Conservation (phyloP, 2,888 invertebrate species). For the Leptinotarsa peninsularis region DNA sequence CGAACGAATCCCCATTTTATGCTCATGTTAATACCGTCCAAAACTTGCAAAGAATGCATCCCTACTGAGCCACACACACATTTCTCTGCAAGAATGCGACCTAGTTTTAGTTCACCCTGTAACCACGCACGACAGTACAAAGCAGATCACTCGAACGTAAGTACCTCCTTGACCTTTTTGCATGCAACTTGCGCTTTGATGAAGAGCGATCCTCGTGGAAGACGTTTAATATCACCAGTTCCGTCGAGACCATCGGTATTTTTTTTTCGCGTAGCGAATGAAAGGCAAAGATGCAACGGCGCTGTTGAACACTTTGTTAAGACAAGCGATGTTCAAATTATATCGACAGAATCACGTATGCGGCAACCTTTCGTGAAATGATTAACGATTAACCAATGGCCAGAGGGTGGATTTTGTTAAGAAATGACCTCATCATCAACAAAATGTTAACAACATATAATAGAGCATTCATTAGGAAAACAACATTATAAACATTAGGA, state of each 20-base stretch:
- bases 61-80: too few relatives aligned
- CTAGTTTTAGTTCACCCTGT: slow-evolving; percentile 2
- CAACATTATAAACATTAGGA: too few relatives aligned
- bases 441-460: too few relatives aligned
- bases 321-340: background rate
- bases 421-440: background rate
- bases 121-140: slow-evolving; percentile 1
- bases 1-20: too few relatives aligned
- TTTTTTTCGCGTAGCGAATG: background rate
- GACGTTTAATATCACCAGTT: slow-evolving; percentile 14
- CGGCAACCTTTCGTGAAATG: slow-evolving; percentile 10
- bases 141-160: slow-evolving; percentile 10
- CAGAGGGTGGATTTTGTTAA: background rate
- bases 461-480: too few relatives aligned
- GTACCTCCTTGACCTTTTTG: slow-evolving; percentile 14
- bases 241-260: background rate
- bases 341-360: slow-evolving; percentile 6
- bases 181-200: background rate
- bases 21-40: too few relatives aligned
- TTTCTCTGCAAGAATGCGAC: background rate
- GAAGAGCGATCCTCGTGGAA: slow-evolving; percentile 15
- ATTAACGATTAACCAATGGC: background rate
- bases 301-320: background rate
- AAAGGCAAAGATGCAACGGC: slow-evolving; percentile 1
- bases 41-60: too few relatives aligned